Conservation (phyloP, 2,113 vertebrate species). For the Galemys pyrenaicus region DNA sequence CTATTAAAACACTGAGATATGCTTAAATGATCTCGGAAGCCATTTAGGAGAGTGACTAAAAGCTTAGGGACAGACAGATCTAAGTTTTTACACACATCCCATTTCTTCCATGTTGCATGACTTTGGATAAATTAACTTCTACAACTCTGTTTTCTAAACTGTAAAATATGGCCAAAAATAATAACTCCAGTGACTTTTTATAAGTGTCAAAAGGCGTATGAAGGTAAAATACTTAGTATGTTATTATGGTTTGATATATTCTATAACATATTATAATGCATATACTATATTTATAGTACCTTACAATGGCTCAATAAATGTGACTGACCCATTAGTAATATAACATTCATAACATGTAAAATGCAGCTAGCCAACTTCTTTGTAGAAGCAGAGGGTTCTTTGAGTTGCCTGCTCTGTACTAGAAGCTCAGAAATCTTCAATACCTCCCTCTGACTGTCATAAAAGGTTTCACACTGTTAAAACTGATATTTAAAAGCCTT, state of each 20-base stretch:
- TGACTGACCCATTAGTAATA: neutral
- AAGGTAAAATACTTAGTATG: neutral
- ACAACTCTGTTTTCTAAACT: slow-evolving; percentile 3
- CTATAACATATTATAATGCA: neutral
- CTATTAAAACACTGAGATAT: neutral
- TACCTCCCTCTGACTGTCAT: neutral
- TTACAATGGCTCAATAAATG: neutral
- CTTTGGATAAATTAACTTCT: neutral
- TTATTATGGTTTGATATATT: neutral
- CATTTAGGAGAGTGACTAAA: neutral
- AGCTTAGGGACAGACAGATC: neutral
- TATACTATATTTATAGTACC: too few species aligned
- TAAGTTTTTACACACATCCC: neutral
- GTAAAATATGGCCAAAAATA: neutral
- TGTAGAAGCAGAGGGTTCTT: neutral
- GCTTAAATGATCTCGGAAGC: neutral
- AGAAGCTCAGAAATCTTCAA: neutral
- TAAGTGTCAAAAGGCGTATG: neutral
- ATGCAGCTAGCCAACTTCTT: neutral
- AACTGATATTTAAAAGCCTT: neutral
- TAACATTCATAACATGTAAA: neutral
- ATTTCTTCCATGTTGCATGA: neutral
- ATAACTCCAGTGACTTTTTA: neutral
- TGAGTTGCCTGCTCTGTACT: neutral
- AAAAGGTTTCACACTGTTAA: neutral